Evolutionary conservation across 2,113 vertebrate genomes (phyloP), one percentile per base, ranked within the genome.

Genomic region (Paramisgurnus dabryanus): DNA sequence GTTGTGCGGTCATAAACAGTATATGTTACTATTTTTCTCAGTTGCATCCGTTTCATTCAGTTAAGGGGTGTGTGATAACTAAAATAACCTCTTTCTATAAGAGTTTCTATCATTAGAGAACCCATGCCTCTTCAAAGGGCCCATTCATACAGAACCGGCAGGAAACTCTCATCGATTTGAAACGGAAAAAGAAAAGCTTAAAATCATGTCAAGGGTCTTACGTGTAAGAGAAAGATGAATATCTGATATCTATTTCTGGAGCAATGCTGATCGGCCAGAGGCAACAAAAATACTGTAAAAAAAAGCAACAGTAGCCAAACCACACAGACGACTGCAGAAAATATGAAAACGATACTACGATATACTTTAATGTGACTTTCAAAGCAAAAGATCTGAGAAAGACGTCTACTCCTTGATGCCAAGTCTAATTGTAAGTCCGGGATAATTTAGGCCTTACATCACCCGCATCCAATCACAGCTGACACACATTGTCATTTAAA

Each of bases 21-120:
- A 50, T 53, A 67, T 18, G 10, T 79, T 67, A 40, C 10, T 13
- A n/a, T 15, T 63, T 69, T 67, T 27, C 39, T 68, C 6, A 70
- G 43, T 75, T n/a, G 64, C 74, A 76, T 69, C 13, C 70, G 22
- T 66, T 77, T 81, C 66, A 61, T 75, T 78, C 53, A 81, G 57
- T 41, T 76, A 64, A 58, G 34, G 60, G 41, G 72, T 60, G 67
- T 65, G 34, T 70, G 41, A 77, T 11, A 12, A 45, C 64, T 47
- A 76, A 83, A 85, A 83, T 74, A 85, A 83, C 76, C 57, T 63
- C 22, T 12, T 71, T 50, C 47, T 66, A 66, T 71, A 53, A 58
- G 70, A 41, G 65, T 76, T 79, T 60, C 70, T 79, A 79, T 79
- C 70, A 82, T 82, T 79, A 84, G 83, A 12, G 12, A 57, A 57